Evolutionary conservation across 2,797 vertebrate genomes (phyloP), one percentile per base, ranked within the genome.

Genomic region (Semaprochilodus insignis): DNA sequence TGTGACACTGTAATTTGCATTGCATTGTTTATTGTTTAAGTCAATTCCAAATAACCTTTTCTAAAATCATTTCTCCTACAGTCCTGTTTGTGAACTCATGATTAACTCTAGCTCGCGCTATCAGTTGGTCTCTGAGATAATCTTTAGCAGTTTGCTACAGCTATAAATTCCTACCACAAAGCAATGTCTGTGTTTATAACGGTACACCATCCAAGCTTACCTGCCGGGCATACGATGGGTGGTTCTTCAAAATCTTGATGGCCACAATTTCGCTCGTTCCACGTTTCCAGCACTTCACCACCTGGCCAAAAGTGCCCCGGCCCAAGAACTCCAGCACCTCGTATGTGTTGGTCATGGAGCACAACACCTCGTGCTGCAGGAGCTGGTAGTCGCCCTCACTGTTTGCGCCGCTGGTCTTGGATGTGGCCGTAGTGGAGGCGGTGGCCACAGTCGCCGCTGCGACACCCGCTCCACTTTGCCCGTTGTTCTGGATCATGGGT

Each of bases 241-340:
- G 98, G 93, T 99, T 99, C 91, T 99, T 99, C 36, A 99, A 89
- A 92, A 99, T 99, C 93, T 99, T 99, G 93, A 99, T 98, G n/a
- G 98, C 98, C 91, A 99, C 98, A 11, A 99, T 99, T 90, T 99
- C 98, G 4, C 97, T 99, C 90, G 98, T 99, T 89, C 98, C 98
- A 86, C 97, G 95, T 89, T 99, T 99, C 98, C 98, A 99, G 94
- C 97, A 99, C 92, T 99, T 99, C 13, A 99, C 98, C 92, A 99
- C 98, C 89, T 99, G 98, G 78, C 98, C 98, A 0, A 99, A 99
- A 21, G 98, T 99, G 65, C 98, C 98, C 57, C 98, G 93, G 72
- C 98, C 98, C 90, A 99, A 90, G 93, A 99, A 99, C 89, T 99
- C 98, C 90, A 99, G 90, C 82, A 99, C 98, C 88, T 99, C 97